These are phyloP conservation scores for Serrognathus titanus DNA, from an alignment of 2,888 invertebrate species.

Conservation along the genomic window DNA sequence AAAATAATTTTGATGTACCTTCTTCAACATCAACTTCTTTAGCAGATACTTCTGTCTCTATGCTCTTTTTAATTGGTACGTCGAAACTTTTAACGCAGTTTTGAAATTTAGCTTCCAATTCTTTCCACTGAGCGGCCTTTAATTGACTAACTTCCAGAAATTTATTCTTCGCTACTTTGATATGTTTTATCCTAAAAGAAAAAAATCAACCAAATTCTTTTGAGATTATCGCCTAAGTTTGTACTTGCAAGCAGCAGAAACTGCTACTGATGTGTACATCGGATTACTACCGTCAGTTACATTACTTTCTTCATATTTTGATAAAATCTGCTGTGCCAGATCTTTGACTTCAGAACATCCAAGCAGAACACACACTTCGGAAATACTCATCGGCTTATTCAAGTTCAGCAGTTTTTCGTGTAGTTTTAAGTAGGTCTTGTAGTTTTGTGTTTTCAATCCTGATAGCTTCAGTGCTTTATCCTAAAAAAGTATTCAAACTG, in stretches of 20 bases:
- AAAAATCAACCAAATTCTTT: background rate
- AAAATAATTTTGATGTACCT: background rate
- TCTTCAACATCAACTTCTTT: background rate
- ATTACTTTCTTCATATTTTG: slow-evolving; percentile 51
- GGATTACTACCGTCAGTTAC: slow-evolving; percentile 59
- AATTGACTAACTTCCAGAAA: slow-evolving; percentile 57
- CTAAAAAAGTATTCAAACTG: slow-evolving; percentile 40
- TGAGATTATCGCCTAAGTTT: no score
- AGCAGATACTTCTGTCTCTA: background rate
- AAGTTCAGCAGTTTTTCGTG: slow-evolving; percentile 61
- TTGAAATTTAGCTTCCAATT: slow-evolving; percentile 58
- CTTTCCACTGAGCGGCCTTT: slow-evolving; percentile 59
- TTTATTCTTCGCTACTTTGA: slow-evolving; percentile 57
- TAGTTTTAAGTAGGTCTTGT: slow-evolving; percentile 55
- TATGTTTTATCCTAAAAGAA: slow-evolving; percentile 50
- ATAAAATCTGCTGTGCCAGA: slow-evolving; percentile 55
- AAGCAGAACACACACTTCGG: slow-evolving; percentile 57
- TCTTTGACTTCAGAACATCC: slow-evolving; percentile 50
- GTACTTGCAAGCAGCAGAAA: slow-evolving; percentile 56
- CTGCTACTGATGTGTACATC: slow-evolving; percentile 63
- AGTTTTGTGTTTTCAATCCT: slow-evolving; percentile 54
- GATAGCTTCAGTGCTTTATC: slow-evolving; percentile 58
- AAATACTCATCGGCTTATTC: slow-evolving; percentile 53
- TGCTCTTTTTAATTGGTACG: background rate
- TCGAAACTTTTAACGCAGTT: slow-evolving; percentile 42